These are phyloP conservation scores for Drosophila virilis DNA, from an alignment of 1,140 invertebrate genomes.

Conservation along the genomic window DNA sequence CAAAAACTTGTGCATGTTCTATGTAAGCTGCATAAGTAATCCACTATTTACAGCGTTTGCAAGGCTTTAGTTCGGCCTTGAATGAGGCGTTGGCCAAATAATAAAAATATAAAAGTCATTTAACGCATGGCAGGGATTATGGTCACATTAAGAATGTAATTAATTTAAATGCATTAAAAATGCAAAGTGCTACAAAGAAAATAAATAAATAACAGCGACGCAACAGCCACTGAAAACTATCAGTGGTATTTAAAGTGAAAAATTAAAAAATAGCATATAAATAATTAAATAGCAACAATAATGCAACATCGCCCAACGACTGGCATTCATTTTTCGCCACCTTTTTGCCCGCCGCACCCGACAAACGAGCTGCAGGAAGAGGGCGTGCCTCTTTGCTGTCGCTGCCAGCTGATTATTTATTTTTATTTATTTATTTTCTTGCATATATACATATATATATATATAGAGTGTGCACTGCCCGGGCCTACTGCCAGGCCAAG, in stretches of 20 bases:
- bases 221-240: slow-evolving; percentile 37
- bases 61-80: slow-evolving; percentile 15
- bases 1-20: neutral
- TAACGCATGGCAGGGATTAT: slow-evolving; percentile 61
- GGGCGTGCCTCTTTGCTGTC: slow-evolving; percentile 47
- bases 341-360: slow-evolving; percentile 6
- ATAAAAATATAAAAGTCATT: slow-evolving; percentile 62
- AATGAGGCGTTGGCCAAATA: slow-evolving; percentile 30
- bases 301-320: slow-evolving; percentile 25
- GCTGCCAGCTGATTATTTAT: slow-evolving; percentile 70
- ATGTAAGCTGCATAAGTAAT: neutral
- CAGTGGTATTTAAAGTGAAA: slow-evolving; percentile 54
- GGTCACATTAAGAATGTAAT: slow-evolving; percentile 74
- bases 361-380: slow-evolving; percentile 30
- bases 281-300: slow-evolving; percentile 69
- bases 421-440: slow-evolving; percentile 19
- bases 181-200: slow-evolving; percentile 56
- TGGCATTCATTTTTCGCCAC: slow-evolving; percentile 41
- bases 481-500: slow-evolving; percentile 54
- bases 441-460: slow-evolving; percentile 24
- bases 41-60: neutral
- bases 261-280: slow-evolving; percentile 59
- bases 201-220: slow-evolving; percentile 29
- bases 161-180: slow-evolving; percentile 68
- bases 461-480: slow-evolving; percentile 26